phyloP scores from a whole-genome alignment of 1,140 invertebrate species.

The Lanistes nyassanus region DNA sequence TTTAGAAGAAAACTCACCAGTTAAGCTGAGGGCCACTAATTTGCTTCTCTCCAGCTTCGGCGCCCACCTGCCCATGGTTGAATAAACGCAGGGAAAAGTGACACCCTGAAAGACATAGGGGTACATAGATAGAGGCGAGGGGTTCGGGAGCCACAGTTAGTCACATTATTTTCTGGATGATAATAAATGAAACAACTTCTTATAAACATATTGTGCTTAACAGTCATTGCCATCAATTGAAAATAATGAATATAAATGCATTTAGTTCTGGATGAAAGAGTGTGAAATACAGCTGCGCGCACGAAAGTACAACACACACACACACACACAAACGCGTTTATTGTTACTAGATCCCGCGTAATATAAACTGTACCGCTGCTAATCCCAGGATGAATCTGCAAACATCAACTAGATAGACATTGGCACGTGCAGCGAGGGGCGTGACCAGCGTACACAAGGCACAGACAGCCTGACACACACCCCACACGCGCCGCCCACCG shows the following conservation, averaged over 20 bases:
- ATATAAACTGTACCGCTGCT: slow-evolving; percentile 47
- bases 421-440: slow-evolving; percentile 43
- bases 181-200: no score
- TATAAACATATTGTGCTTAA: no score
- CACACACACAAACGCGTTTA: no score
- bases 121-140: no score
- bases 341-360: no score
- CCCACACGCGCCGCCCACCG: slow-evolving; percentile 62
- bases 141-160: no score
- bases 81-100: slow-evolving; percentile 87
- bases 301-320: no score
- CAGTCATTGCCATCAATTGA: no score
- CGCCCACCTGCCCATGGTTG: slow-evolving; percentile 70
- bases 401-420: slow-evolving; percentile 36
- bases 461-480: slow-evolving; percentile 30
- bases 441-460: slow-evolving; percentile 42
- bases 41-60: slow-evolving; percentile 58
- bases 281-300: no score
- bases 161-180: no score
- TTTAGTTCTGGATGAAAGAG: no score
- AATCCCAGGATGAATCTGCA: slow-evolving; percentile 47
- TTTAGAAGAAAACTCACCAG: slow-evolving; percentile 42
- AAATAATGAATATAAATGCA: no score
- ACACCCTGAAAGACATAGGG: slow-evolving; percentile 74
- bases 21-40: slow-evolving; percentile 48